A percentile compares a stretch with the other conserved stretches of the same genome.
Evolutionary conservation across 2,888 invertebrate species (phyloP).

Genomic region (Melanostoma scalare): DNA sequence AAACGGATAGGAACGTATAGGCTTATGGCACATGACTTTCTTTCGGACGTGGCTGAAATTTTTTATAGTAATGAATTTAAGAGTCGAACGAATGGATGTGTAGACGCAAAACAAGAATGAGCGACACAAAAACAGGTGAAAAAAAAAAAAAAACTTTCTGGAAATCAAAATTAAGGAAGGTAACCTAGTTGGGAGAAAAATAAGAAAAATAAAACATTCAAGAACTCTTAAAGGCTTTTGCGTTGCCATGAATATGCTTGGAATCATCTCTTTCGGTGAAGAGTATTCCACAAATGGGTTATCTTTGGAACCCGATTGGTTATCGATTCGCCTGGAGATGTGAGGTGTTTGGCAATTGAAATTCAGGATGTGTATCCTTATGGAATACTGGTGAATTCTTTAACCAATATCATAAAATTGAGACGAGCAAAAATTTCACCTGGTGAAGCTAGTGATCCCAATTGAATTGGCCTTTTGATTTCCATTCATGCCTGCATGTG

Average conservation of each 20-base stretch:
- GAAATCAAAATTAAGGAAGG: constrained; percentile 36
- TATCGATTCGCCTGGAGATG: constrained; percentile 41
- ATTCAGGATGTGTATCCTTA: constrained; percentile 54
- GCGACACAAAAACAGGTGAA: constrained; percentile 12
- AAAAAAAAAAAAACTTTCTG: constrained; percentile 20
- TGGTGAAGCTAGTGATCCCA: constrained; percentile 30
- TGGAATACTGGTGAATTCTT: constrained; percentile 66
- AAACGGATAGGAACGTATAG: constrained; percentile 23
- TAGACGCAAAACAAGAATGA: constrained; percentile 24
- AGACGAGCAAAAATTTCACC: constrained; percentile 38
- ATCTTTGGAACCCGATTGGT: constrained; percentile 44
- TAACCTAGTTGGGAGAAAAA: constrained; percentile 12
- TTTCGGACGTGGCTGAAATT: constrained; percentile 72
- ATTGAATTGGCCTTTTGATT: constrained; percentile 45
- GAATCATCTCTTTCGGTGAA: constrained; percentile 31
- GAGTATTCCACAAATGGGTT: constrained; percentile 38
- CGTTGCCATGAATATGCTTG: constrained; percentile 56
- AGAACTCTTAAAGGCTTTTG: constrained; percentile 45
- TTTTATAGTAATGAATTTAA: constrained; percentile 70
- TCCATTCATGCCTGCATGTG: neutral
- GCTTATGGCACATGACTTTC: constrained; percentile 68
- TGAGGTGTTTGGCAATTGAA: constrained; percentile 50
- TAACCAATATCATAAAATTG: constrained; percentile 65
- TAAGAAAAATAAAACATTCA: constrained; percentile 16
- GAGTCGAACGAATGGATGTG: constrained; percentile 40